phyloP scores from a whole-genome alignment of 2,113 vertebrate species.

The Thalassarche chlororhynchos region DNA sequence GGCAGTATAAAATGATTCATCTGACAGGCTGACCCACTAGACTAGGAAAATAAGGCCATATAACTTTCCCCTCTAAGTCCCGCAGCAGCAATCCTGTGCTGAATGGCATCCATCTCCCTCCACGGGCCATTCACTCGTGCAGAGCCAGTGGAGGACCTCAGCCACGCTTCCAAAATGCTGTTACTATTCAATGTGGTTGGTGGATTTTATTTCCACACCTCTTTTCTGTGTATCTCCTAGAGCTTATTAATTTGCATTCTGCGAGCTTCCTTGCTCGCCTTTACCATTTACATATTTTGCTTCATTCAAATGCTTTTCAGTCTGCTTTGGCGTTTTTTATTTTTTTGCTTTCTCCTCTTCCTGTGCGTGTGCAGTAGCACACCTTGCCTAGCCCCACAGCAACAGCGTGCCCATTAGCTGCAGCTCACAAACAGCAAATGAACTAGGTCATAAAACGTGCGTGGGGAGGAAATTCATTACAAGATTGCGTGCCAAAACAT shows the following conservation, averaged over 20 bases:
- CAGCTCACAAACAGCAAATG: slow-evolving; percentile 5
- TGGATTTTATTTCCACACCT: not conserved
- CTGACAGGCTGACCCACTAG: not conserved
- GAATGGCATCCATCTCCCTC: not conserved
- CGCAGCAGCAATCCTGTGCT: not conserved
- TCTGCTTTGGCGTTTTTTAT: not conserved
- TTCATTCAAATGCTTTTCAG: not conserved
- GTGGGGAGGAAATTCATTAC: not conserved
- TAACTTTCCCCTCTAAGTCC: not conserved
- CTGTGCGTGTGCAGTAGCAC: not conserved
- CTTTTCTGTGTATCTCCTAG: not conserved
- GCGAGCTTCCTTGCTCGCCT: not conserved
- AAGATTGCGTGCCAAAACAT: not conserved
- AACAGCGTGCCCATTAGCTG: not conserved
- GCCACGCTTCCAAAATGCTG: not conserved
- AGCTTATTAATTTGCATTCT: not conserved
- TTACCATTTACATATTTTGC: not conserved
- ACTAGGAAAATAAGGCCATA: not conserved
- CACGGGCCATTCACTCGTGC: accelerated
- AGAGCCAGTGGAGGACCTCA: not conserved
- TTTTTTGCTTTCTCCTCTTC: not conserved
- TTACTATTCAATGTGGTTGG: not conserved
- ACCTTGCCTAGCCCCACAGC: not conserved
- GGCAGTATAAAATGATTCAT: slow-evolving; percentile 33
- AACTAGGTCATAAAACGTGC: not conserved